Base-by-base conservation (phyloP, 2,888 invertebrate genomes). In the Amorpha juglandis region DNA sequence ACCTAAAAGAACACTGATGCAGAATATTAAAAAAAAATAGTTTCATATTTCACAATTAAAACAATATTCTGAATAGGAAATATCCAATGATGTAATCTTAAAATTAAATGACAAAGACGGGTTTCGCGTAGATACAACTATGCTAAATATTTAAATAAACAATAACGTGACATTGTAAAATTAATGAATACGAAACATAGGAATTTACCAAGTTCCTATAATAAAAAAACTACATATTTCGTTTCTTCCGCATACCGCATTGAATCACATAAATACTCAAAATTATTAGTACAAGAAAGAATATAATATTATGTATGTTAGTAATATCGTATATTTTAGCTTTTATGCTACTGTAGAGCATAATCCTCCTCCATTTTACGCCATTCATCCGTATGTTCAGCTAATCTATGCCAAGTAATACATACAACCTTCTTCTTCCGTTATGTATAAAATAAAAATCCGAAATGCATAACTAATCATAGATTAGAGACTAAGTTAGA, bases 91-190 rank as follows among this genome's bases (percentile, higher is more conserved):
- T 58, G 58, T 12, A 19, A 58, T 42, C 11, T 12, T 12, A 42
- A 55, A n/a, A n/a, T 35, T 35, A 35, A 9, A 45, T 45, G 9
- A 16, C 55, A 38, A 38, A 58, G 42, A 42, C 12, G 42, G 42
- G 38, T 58, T 53, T 27, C 3, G 53, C 53, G 33, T 9, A 42
- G 19, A 4, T 12, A 42, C n/a, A n/a, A n/a, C n/a, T 58, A 12
- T 42, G 58, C 38, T 19, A 58, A 58, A 42, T 58, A 58, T 42
- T 58, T 8, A 42, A 38, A 42, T 19, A 38, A 42, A 42, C 19
- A 58, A 50, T 19, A 38, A 58, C 6, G 58, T 58, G 38, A 58
- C 58, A 42, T 42, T 19, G 42, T 38, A 58, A 58, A 55, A 38
- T 16, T 35, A 55, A 51, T 11, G 21, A 21, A 21, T 21, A 12